Evolutionary conservation across 2,888 invertebrate species (phyloP).

Genomic region (Protonemura montana): DNA sequence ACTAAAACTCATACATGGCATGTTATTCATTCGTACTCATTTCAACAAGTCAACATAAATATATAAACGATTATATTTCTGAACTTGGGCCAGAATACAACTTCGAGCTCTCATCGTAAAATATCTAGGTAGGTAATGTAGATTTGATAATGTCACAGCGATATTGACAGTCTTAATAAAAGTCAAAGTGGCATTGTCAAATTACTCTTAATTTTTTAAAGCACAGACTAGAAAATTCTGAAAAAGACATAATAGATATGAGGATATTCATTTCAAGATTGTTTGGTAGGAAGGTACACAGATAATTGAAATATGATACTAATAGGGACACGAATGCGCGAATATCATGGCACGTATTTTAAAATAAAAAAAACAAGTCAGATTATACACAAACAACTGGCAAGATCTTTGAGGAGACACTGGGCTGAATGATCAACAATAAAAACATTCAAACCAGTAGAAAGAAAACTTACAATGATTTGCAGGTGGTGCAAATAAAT

Average conservation of each 20-base stretch:
- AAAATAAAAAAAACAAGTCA: not conserved
- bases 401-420: not conserved
- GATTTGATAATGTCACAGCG: slow-evolving; percentile 38
- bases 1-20: slow-evolving; percentile 12
- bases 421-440: not conserved
- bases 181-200: slow-evolving; percentile 27
- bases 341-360: not conserved
- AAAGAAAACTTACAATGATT: not conserved
- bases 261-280: slow-evolving; percentile 29
- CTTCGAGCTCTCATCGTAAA: not conserved
- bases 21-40: not conserved
- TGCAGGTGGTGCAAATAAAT: not conserved
- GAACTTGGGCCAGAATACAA: not conserved
- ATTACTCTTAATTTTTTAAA: slow-evolving; percentile 37
- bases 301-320: not conserved
- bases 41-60: slow-evolving; percentile 4
- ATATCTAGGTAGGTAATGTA: not conserved
- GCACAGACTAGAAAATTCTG: slow-evolving; percentile 42
- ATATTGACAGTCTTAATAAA: slow-evolving; percentile 40
- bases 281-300: not conserved
- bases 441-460: not conserved
- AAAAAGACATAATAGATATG: slow-evolving; percentile 25
- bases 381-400: not conserved
- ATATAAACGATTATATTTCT: not conserved
- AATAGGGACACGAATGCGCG: not conserved